Evolutionary conservation across 2,113 vertebrate genomes (phyloP), one percentile per base, ranked within the genome.

Genomic region (Collichthys lucidus): DNA sequence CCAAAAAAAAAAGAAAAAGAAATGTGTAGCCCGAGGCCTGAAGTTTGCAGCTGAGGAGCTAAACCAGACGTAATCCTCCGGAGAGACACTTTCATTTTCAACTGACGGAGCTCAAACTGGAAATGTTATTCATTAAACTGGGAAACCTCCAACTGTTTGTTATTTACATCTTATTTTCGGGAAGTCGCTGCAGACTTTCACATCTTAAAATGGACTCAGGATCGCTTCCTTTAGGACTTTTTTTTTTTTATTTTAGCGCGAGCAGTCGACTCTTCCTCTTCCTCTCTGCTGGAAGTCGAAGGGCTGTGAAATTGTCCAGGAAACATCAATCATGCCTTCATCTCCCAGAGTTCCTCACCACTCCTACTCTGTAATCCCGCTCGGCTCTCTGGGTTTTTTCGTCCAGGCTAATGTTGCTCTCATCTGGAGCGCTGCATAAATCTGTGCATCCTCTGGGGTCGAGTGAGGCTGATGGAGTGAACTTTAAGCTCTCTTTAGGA

Each of bases 241-340:
- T 55, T 40, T 40, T 5, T 17, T 22, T 73, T 55, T 55, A 29
- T 11, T 4, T 16, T 40, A 17, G 52, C 61, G 46, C 55, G 64
- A n/a, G n/a, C n/a, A n/a, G n/a, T n/a, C n/a, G n/a, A 72, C 52
- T 44, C 44, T 44, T 12, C 14, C 47, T 80, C 63, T 26, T 19
- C 24, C 20, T 76, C 77, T 80, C 87, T 52, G 85, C 73, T 86
- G 80, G 86, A 91, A 77, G 81, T 83, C 0, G 16, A 83, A 83
- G 15, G 24, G 62, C 86, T 89, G 89, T 89, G 82, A 92, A 93
- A 92, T 91, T 86, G 69, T 62, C 75, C 77, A 46, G 66, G 79
- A 89, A 89, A 78, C 82, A 89, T 92, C 89, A 86, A 89, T 93
- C 86, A 74, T n/a, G 24, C 24, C 78, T 82, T 70, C 83, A 76